Percentiles rank a stretch among this genome's conserved stretches.
phyloP scores from a whole-genome alignment of 2,113 vertebrate genomes.

The Rousettus leschenaultii region DNA sequence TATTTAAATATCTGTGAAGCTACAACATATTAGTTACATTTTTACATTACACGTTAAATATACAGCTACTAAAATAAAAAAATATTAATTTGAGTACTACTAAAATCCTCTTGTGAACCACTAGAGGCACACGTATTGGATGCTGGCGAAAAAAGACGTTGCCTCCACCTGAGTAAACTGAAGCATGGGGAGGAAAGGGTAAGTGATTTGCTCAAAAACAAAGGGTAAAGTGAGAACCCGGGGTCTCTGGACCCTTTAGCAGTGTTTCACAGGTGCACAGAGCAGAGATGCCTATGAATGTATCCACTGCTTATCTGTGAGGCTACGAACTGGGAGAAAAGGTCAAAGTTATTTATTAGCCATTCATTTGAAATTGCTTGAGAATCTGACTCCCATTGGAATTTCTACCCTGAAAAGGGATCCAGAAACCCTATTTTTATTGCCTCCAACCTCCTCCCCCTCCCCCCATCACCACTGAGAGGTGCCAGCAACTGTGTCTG shows the following conservation, averaged over 20 bases:
- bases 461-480: not conserved
- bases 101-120: conserved; percentile 10
- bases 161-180: not conserved
- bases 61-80: not conserved
- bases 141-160: not conserved
- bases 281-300: not conserved
- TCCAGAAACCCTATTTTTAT: not conserved
- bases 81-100: not conserved
- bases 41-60: conserved; percentile 26
- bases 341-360: not conserved
- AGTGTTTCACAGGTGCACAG: not conserved
- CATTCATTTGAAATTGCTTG: not conserved
- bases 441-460: not conserved
- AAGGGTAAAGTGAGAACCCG: not conserved
- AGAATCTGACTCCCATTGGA: not conserved
- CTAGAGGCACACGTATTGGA: not conserved
- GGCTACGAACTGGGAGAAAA: not conserved
- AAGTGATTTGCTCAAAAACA: conserved; percentile 20
- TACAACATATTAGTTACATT: not conserved
- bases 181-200: not conserved
- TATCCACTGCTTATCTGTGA: not conserved
- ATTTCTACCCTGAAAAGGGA: not conserved
- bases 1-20: not conserved
- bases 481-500: not conserved
- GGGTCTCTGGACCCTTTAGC: not conserved